A percentile compares a stretch with the other conserved stretches of the same genome.
phyloP scores from a whole-genome alignment of 2,888 invertebrate species.

The Agonopterix alstromeriana region DNA sequence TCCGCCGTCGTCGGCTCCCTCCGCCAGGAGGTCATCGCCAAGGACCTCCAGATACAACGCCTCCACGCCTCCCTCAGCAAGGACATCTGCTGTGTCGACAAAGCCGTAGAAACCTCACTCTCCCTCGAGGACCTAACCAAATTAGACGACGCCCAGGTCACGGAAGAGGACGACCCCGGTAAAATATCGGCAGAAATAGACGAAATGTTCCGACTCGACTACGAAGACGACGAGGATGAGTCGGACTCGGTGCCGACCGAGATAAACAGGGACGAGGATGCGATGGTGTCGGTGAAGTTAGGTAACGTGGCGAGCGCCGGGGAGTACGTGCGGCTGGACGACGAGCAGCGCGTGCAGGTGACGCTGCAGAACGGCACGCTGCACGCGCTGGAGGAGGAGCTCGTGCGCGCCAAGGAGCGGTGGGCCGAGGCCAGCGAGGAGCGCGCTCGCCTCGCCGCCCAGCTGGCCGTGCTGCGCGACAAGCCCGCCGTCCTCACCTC shows the following conservation, averaged over 20 bases:
- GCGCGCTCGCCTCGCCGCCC: constrained; percentile 76
- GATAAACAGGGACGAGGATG: constrained; percentile 31
- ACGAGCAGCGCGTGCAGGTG: constrained; percentile 42
- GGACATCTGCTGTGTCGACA: constrained; percentile 22
- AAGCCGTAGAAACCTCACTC: constrained; percentile 24
- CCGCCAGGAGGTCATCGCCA: constrained; percentile 39
- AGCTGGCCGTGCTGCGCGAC: constrained; percentile 76
- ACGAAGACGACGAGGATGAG: constrained; percentile 62
- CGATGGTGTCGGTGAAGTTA: constrained; percentile 3
- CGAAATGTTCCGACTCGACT: constrained; percentile 65
- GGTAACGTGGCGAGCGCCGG: constrained; percentile 5
- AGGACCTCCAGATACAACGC: constrained; percentile 28
- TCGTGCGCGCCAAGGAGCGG: constrained; percentile 83
- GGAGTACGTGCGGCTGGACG: constrained; percentile 44
- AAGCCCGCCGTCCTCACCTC: constrained; percentile 73
- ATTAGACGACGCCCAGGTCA: constrained; percentile 14
- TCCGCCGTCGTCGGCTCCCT: constrained; percentile 53
- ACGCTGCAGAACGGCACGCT: constrained; percentile 72
- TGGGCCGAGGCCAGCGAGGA: constrained; percentile 81
- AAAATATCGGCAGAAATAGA: constrained; percentile 65
- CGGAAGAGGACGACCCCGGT: constrained; percentile 36
- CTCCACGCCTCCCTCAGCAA: constrained; percentile 21
- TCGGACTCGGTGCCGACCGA: constrained; percentile 58
- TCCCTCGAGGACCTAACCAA: constrained; percentile 31
- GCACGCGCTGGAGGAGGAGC: constrained; percentile 82